Evolutionary conservation across 2,888 invertebrate species (phyloP).

Genomic region (Agriotes lineatus): DNA sequence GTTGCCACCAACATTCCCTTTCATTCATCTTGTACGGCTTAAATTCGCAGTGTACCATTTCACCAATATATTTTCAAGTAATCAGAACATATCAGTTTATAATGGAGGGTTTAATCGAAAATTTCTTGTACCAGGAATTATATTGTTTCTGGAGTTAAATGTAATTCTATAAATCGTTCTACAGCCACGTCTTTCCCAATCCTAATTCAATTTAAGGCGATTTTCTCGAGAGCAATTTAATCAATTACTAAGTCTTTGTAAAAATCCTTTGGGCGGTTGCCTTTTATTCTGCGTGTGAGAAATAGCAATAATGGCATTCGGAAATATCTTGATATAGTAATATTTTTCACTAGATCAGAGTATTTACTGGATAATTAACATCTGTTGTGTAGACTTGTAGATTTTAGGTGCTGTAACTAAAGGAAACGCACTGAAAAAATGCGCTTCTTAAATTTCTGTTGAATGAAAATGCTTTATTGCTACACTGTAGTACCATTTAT

Average conservation of each 20-base stretch:
- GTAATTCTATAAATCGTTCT: constrained; percentile 29
- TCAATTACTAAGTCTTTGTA: constrained; percentile 25
- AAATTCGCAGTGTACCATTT: not conserved
- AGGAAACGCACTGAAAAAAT: too few species aligned
- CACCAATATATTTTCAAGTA: not conserved
- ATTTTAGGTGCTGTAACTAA: too few species aligned
- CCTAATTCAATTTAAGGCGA: constrained; percentile 30
- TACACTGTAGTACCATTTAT: too few species aligned
- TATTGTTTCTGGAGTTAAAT: constrained; percentile 21
- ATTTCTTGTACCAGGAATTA: constrained; percentile 13
- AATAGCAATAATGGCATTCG: not conserved
- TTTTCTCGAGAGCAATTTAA: constrained; percentile 28
- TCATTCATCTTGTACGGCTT: not conserved
- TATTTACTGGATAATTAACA: too few species aligned
- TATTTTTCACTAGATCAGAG: too few species aligned
- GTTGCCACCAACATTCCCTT: not conserved
- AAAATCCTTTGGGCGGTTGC: constrained; percentile 19
- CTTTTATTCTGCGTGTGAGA: not conserved
- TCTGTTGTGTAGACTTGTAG: too few species aligned
- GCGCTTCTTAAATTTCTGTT: too few species aligned
- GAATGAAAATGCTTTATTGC: too few species aligned
- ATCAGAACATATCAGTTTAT: not conserved
- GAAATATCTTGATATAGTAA: too few species aligned
- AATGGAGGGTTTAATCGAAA: constrained; percentile 5
- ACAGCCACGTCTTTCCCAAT: constrained; percentile 26